Evolutionary conservation across 2,888 invertebrate species (phyloP).

Genomic region (Liodrosophila aerea): DNA sequence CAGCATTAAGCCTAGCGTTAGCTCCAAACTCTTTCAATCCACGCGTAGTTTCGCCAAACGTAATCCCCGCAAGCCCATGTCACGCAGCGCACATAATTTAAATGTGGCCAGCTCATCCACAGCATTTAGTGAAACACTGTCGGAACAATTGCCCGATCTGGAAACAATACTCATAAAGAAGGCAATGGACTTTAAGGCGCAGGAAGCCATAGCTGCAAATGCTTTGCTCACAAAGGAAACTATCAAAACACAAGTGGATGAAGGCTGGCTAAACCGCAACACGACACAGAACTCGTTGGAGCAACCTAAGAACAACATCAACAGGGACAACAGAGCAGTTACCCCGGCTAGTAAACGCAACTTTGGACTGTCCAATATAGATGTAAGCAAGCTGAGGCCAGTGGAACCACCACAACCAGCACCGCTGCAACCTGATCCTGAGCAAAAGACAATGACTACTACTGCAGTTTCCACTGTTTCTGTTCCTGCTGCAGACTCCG

Average conservation of each 20-base stretch:
- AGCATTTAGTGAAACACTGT: neutral
- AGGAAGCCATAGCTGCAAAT: constrained; percentile 48
- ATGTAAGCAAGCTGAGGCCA: constrained; percentile 61
- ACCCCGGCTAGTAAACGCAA: constrained; percentile 32
- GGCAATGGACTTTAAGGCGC: constrained; percentile 72
- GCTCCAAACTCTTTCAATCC: constrained; percentile 87
- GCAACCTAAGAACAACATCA: neutral
- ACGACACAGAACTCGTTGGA: constrained; percentile 46
- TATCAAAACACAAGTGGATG: constrained; percentile 80
- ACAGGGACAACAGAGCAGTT: constrained; percentile 32
- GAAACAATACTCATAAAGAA: constrained; percentile 81
- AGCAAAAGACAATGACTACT: neutral
- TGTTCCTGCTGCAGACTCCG: neutral
- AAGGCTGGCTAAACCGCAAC: constrained; percentile 84
- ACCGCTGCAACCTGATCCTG: neutral
- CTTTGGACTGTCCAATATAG: constrained; percentile 83
- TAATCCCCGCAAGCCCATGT: constrained; percentile 89
- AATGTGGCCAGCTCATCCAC: neutral
- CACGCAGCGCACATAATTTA: constrained; percentile 62
- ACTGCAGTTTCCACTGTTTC: neutral
- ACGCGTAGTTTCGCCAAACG: constrained; percentile 86
- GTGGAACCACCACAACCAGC: neutral
- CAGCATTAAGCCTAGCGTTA: constrained; percentile 72
- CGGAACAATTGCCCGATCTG: constrained; percentile 77
- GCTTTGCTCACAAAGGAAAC: constrained; percentile 45